These are phyloP conservation scores for Propithecus deckenii DNA, from an alignment of 2,797 vertebrate genomes.

Conservation along the genomic window DNA sequence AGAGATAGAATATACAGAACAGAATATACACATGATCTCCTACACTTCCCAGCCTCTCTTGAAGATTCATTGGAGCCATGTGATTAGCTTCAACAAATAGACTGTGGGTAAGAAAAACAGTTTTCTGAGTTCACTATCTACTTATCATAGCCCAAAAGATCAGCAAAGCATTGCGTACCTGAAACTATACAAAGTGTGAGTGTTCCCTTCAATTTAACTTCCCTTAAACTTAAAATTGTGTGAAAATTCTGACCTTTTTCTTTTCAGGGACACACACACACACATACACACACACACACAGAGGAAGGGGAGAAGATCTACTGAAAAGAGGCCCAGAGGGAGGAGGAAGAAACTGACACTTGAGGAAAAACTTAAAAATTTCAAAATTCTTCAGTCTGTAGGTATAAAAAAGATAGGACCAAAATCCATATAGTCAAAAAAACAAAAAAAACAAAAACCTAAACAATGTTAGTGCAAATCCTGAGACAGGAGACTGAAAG, in stretches of 20 bases:
- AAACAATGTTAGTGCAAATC: background rate
- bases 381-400: background rate
- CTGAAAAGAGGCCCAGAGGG: background rate
- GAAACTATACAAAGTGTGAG: background rate
- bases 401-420: background rate
- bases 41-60: background rate
- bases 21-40: background rate
- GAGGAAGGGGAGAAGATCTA: background rate
- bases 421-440: background rate
- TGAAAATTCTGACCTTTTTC: background rate
- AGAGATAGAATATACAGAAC: background rate
- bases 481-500: background rate
- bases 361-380: background rate
- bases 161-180: background rate
- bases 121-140: constrained; percentile 16
- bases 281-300: background rate
- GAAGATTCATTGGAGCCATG: background rate
- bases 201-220: background rate
- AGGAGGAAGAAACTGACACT: background rate
- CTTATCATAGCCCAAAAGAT: background rate
- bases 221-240: background rate
- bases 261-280: background rate
- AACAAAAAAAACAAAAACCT: background rate
- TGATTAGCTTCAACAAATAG: background rate
- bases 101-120: background rate